Base-by-base conservation (phyloP, 2,113 vertebrate genomes). In the Pogonocichla stellata region DNA sequence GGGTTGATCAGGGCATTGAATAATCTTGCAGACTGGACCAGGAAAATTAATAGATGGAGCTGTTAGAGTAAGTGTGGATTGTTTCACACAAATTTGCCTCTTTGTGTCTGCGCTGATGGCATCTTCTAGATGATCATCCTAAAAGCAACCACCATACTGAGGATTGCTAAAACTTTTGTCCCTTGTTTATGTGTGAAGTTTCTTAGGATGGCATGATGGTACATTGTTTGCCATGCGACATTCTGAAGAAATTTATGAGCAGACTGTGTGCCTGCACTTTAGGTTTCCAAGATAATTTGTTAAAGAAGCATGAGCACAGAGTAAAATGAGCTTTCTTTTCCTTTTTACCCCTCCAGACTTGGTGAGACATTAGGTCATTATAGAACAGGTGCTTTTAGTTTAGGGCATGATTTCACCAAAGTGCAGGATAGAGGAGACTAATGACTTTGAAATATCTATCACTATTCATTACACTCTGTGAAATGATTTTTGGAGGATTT, bases 401-500 rank as follows among this genome's bases (percentile, higher is more conserved):
- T 83, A 36, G 66, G 82, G 40, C 2, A 5, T 67, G 74, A 14
- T 90, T 65, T 80, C 57, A 60, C 47, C 45, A 20, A 80, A 80
- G 28, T 3, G 1, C 31, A n/a, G 38, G 12, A 51, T 25, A 71
- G 36, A 65, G 45, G 56, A 71, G 79, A 73, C 25, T 70, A 71
- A 66, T 61, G 78, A 45, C 34, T 88, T 88, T 84, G 58, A 88
- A 94, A 86, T 71, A 54, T 80, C 64, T 72, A 47, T 89, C 62
- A 36, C 34, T 88, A 64, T 73, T 78, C 65, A 56, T 91, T 93
- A 31, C 14, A 60, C 17, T n/a, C 58, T 86, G 34, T 53, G 50
- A 94, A 85, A 86, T 75, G 9, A 87, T 61, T 93, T 94, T 92
- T 84, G 61, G 51, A 92, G 69, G 64, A 45, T 89, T 96, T 95